Evolutionary conservation across 2,797 vertebrate species (phyloP).

Genomic region (Scomberomorus guttatus): DNA sequence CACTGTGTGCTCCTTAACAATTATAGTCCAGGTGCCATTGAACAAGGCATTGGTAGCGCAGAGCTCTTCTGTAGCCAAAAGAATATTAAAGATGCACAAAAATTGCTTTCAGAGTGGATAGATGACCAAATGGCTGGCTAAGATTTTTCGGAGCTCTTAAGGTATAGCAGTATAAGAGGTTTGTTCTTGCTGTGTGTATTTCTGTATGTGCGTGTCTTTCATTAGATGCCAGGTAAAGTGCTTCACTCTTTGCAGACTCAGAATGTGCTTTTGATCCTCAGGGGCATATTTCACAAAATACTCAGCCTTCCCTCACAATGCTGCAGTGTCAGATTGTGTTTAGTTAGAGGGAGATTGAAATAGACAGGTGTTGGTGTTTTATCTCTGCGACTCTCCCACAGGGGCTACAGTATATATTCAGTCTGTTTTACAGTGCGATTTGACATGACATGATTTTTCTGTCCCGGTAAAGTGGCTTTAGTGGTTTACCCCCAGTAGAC

Average conservation of each 20-base stretch:
- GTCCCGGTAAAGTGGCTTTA: conserved; percentile 35
- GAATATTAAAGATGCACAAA: background rate
- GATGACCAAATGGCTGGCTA: background rate
- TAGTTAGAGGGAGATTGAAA: conserved; percentile 32
- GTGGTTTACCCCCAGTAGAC: conserved; percentile 23
- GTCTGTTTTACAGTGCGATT: conserved; percentile 31
- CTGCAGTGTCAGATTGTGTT: conserved; percentile 28
- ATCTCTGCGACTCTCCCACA: conserved; percentile 23
- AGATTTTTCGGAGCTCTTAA: background rate
- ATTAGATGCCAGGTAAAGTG: conserved; percentile 26
- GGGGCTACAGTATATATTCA: conserved; percentile 23
- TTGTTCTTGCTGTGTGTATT: conserved; percentile 27
- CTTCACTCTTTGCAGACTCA: conserved; percentile 24
- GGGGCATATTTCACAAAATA: conserved; percentile 35
- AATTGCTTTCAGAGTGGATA: conserved; percentile 10
- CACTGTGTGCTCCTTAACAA: background rate
- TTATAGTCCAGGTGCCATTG: background rate
- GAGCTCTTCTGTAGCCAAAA: background rate
- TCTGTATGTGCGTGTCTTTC: conserved; percentile 19
- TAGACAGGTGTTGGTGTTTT: conserved; percentile 50
- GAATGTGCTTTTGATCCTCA: conserved; percentile 30
- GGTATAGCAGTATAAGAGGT: background rate
- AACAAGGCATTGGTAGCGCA: background rate
- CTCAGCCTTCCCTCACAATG: conserved; percentile 28
- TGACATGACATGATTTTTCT: conserved; percentile 28